Percentiles rank a stretch among this genome's conserved stretches.
Evolutionary conservation across 1,140 invertebrate genomes (phyloP).

Genomic region (Monochamus saltuarius): DNA sequence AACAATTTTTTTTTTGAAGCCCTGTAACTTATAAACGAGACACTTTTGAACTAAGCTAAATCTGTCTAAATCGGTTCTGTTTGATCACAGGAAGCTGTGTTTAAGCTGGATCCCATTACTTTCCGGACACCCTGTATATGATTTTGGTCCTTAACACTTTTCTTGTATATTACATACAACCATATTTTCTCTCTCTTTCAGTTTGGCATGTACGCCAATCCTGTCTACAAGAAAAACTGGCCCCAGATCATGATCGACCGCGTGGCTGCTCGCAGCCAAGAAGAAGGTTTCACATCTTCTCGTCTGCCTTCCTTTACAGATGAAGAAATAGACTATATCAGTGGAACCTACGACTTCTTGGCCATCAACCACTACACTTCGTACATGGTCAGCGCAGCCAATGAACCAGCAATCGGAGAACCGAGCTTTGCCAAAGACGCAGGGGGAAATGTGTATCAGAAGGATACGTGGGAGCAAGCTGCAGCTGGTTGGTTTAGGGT

Average conservation of each 20-base stretch:
- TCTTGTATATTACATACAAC: too few species aligned
- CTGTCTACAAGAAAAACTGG: constrained; percentile 57
- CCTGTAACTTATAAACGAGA: too few species aligned
- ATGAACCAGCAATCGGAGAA: constrained; percentile 17
- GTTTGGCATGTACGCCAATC: constrained; percentile 65
- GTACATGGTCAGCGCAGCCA: constrained; percentile 5
- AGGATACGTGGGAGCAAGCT: not conserved
- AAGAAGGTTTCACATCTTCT: constrained; percentile 56
- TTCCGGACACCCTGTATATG: too few species aligned
- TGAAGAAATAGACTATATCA: constrained; percentile 48
- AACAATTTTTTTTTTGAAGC: too few species aligned
- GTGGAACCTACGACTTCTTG: constrained; percentile 57
- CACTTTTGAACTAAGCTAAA: too few species aligned
- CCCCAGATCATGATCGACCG: constrained; percentile 57
- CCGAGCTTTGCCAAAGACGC: constrained; percentile 20
- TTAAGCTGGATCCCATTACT: too few species aligned
- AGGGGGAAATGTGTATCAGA: constrained; percentile 3
- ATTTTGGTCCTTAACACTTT: too few species aligned
- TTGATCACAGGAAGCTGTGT: too few species aligned
- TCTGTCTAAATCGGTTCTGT: too few species aligned
- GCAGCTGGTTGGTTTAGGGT: constrained; percentile 12
- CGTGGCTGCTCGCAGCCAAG: constrained; percentile 57
- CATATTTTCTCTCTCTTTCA: constrained; percentile 43
- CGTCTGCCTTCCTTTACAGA: constrained; percentile 62
- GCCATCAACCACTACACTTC: constrained; percentile 54